Percentiles rank a stretch among this genome's conserved stretches.
phyloP scores from a whole-genome alignment of 1,140 invertebrate species.

The Ceratosolen fusciceps region DNA sequence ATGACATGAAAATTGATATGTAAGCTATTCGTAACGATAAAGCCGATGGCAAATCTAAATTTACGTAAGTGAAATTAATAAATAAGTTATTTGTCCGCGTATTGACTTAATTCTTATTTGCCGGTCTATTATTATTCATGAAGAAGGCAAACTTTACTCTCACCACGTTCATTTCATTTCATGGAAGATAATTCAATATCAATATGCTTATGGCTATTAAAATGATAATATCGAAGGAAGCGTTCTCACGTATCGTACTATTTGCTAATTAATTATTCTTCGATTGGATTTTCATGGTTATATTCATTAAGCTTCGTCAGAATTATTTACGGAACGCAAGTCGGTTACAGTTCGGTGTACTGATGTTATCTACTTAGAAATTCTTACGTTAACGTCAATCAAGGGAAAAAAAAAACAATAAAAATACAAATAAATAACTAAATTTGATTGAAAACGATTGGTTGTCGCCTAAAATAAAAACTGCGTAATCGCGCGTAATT shows the following conservation, averaged over 20 bases:
- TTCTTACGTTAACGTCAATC: not conserved
- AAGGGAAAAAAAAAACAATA: not conserved
- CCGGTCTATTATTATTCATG: not conserved
- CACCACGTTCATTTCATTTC: not conserved
- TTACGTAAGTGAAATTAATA: not conserved
- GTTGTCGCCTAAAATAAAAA: not conserved
- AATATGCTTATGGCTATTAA: not conserved
- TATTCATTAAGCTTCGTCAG: too few species aligned
- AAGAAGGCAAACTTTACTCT: not conserved
- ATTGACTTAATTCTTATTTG: not conserved
- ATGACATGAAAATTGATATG: constrained; percentile 35
- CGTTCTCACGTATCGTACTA: not conserved
- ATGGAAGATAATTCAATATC: not conserved
- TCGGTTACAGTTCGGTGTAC: not conserved
- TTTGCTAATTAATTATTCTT: constrained; percentile 5
- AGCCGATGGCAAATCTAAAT: constrained; percentile 37
- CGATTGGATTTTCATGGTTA: not conserved
- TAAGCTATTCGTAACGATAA: constrained; percentile 40
- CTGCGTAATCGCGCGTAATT: too few species aligned
- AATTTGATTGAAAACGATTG: too few species aligned
- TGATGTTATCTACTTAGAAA: not conserved
- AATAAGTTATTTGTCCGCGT: not conserved
- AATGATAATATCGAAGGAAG: not conserved
- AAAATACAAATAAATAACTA: too few species aligned
- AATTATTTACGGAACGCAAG: too few species aligned